Percentiles rank a stretch among this genome's conserved stretches.
These are phyloP conservation scores for Pogonus chalceus DNA, from an alignment of 1,140 invertebrate species.

Conservation along the genomic window DNA sequence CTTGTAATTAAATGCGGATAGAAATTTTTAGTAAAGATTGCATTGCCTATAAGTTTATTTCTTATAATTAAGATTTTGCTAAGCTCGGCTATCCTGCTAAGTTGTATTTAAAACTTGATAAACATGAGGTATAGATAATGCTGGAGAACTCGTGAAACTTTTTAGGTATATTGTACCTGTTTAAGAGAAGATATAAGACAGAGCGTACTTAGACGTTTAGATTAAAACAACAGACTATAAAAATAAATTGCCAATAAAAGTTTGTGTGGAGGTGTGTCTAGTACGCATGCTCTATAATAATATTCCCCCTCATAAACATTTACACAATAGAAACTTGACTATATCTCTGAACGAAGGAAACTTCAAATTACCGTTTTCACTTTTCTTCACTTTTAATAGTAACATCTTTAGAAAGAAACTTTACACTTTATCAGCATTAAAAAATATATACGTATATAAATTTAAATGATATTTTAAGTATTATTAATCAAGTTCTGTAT, in stretches of 20 bases:
- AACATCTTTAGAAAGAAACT: background rate
- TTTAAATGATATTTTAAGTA: no score
- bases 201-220: background rate
- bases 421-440: background rate
- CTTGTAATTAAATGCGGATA: no score
- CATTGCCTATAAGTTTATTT: no score
- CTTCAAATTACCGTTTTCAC: background rate
- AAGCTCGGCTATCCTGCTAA: no score
- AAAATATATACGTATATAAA: background rate
- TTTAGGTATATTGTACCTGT: no score
- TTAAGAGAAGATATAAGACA: no score
- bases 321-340: background rate
- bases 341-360: background rate
- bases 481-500: no score
- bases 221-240: conserved; percentile 5
- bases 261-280: background rate
- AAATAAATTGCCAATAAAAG: conserved; percentile 6
- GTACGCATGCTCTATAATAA: background rate
- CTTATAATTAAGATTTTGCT: no score
- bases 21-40: no score
- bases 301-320: background rate
- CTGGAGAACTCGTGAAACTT: no score
- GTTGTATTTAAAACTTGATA: no score
- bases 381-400: background rate
- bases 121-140: no score